phyloP scores from a whole-genome alignment of 2,797 vertebrate genomes.

The Myioborus miniatus region DNA sequence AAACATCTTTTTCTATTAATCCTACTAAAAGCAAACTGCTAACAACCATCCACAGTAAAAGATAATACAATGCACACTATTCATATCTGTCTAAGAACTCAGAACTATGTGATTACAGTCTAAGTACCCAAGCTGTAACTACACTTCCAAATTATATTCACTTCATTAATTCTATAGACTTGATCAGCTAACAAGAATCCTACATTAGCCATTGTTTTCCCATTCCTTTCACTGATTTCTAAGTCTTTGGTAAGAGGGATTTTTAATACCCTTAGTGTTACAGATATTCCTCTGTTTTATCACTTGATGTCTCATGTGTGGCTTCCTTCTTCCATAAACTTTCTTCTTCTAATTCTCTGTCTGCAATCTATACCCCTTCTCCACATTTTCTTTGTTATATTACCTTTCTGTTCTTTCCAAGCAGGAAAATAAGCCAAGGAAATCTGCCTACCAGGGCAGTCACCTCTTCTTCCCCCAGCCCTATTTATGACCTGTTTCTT shows the following conservation, averaged over 20 bases:
- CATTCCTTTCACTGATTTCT: not conserved
- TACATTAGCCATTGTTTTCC: not conserved
- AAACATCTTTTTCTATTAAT: not conserved
- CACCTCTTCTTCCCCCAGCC: not conserved
- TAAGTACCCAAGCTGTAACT: not conserved
- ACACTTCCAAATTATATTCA: not conserved
- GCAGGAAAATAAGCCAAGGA: not conserved
- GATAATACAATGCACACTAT: not conserved
- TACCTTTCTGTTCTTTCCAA: not conserved
- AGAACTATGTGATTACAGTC: not conserved
- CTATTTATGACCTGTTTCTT: not conserved
- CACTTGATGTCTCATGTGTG: not conserved
- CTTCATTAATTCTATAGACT: conserved; percentile 19
- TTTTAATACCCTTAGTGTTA: not conserved
- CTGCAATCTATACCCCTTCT: not conserved
- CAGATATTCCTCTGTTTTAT: not conserved
- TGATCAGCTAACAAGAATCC: not conserved
- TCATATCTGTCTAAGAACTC: not conserved
- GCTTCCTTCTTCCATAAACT: not conserved
- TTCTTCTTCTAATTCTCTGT: not conserved
- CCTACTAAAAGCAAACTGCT: not conserved
- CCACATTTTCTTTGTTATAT: not conserved
- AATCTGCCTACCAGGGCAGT: not conserved
- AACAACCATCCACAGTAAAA: not conserved
- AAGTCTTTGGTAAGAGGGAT: not conserved